phyloP scores from a whole-genome alignment of 2,888 invertebrate species.

The Noctua janthe region DNA sequence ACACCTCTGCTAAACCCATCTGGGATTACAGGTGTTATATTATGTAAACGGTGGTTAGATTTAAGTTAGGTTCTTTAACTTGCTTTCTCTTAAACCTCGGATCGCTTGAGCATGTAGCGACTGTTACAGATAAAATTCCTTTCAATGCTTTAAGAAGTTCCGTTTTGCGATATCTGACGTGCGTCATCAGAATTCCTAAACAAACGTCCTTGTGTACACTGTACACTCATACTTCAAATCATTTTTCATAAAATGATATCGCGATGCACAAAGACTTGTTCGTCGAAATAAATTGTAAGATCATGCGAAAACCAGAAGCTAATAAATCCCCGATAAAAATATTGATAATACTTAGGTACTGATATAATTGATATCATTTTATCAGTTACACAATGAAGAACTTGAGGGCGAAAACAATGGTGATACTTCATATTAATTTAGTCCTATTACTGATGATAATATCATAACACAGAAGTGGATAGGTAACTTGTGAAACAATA shows the following conservation, averaged over 20 bases:
- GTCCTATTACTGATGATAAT: background rate
- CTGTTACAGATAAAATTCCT: background rate
- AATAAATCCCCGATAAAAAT: slow-evolving; percentile 15
- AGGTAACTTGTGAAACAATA: background rate
- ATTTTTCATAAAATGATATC: background rate
- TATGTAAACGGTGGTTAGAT: background rate
- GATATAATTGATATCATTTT: background rate
- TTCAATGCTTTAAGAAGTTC: background rate
- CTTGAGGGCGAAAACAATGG: background rate
- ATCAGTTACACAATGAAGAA: slow-evolving; percentile 26
- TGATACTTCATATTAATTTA: background rate
- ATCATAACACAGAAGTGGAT: background rate
- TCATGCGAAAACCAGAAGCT: background rate
- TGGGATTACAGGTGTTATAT: too few relatives aligned
- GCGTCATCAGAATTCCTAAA: background rate
- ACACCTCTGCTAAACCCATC: too few relatives aligned
- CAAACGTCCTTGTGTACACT: background rate
- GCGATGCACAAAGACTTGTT: background rate
- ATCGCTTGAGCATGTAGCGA: background rate
- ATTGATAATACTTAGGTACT: slow-evolving; percentile 7
- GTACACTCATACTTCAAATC: background rate
- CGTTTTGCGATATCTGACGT: background rate
- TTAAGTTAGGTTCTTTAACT: background rate
- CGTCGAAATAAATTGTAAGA: background rate
- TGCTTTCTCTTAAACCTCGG: background rate